These are phyloP conservation scores for Phyllotis vaccarum DNA, from an alignment of 2,797 vertebrate genomes.

Conservation along the genomic window DNA sequence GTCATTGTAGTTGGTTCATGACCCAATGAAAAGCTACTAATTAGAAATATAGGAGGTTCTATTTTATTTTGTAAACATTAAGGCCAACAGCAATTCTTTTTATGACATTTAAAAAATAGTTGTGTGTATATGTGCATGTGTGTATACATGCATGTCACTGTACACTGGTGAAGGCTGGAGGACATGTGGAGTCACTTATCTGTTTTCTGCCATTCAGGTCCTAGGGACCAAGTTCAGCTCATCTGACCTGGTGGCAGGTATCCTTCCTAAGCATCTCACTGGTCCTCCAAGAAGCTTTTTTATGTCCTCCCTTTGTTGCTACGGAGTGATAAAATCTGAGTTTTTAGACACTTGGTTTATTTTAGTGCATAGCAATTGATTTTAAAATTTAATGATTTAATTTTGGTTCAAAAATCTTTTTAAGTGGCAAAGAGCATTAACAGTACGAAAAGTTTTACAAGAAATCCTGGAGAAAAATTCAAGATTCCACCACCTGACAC, in stretches of 20 bases:
- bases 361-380: neutral
- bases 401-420: slow-evolving; percentile 57
- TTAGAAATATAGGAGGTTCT: neutral
- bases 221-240: neutral
- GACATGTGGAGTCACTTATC: neutral
- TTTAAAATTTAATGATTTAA: slow-evolving; percentile 20
- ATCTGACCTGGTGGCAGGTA: neutral
- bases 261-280: neutral
- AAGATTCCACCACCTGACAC: slow-evolving; percentile 92
- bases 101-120: neutral
- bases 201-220: neutral
- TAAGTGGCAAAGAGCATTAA: slow-evolving; percentile 97
- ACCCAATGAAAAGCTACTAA: neutral
- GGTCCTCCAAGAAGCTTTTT: neutral
- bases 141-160: no score
- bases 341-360: neutral
- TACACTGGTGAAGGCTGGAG: neutral
- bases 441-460: slow-evolving; percentile 94
- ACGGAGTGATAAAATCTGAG: neutral
- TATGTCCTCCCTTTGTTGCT: neutral
- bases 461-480: slow-evolving; percentile 95
- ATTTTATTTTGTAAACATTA: neutral
- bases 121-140: neutral
- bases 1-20: neutral
- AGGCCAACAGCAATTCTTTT: neutral